Conservation (phyloP, 2,888 invertebrate species). For the Geotrupes spiniger region DNA sequence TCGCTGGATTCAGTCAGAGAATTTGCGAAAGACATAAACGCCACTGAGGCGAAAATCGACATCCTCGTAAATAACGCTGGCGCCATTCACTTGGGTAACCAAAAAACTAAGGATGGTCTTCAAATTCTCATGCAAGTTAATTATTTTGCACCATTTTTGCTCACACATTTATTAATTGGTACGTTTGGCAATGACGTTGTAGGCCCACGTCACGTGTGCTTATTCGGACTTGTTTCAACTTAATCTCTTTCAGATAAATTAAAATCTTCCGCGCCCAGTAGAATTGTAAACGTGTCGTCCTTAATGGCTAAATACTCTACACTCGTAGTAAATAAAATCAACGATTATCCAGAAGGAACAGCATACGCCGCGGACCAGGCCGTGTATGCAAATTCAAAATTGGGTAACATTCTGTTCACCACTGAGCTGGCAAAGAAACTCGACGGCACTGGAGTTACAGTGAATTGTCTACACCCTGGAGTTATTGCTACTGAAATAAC, state of each 20-base stretch:
- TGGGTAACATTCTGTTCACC: constrained; percentile 36
- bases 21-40: constrained; percentile 60
- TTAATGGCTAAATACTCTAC: constrained; percentile 5
- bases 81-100: constrained; percentile 49
- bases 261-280: constrained; percentile 35
- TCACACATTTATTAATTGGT: constrained; percentile 63
- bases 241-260: constrained; percentile 50
- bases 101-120: constrained; percentile 60
- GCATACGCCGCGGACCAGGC: not conserved
- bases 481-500: constrained; percentile 23
- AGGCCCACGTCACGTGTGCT: no score
- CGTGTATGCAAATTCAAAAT: constrained; percentile 28
- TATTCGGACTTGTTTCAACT: no score
- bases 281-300: constrained; percentile 39
- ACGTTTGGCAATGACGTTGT: no score
- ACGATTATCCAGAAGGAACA: constrained; percentile 5
- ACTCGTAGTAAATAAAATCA: constrained; percentile 4
- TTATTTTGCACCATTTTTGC: constrained; percentile 50
- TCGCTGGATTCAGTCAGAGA: constrained; percentile 56
- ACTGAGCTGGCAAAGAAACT: constrained; percentile 32
- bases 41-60: constrained; percentile 55
- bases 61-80: constrained; percentile 66
- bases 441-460: constrained; percentile 29
- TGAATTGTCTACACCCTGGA: constrained; percentile 38
- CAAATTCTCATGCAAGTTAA: constrained; percentile 52